A percentile compares a stretch with the other conserved stretches of the same genome.
Conservation (phyloP, 2,888 invertebrate species). For the Opisthograptis luteolata region DNA sequence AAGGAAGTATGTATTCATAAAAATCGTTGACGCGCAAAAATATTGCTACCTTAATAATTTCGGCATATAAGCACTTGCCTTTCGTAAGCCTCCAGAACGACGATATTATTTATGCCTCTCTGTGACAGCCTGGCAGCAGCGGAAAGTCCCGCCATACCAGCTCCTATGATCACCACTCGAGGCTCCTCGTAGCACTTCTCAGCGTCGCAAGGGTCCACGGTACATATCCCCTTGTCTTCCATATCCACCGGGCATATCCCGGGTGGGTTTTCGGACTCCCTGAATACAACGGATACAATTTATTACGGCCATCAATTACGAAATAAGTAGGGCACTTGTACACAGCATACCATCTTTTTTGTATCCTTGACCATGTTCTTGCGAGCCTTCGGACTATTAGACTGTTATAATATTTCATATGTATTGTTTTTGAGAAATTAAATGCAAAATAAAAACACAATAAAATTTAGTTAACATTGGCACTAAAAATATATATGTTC, state of each 20-base stretch:
- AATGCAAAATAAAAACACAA: neutral
- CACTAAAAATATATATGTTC: too few relatives aligned
- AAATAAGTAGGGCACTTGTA: conserved; percentile 31
- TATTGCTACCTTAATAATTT: too few relatives aligned
- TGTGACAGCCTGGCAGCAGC: conserved; percentile 89
- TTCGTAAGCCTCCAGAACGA: conserved; percentile 90
- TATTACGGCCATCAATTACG: conserved; percentile 31
- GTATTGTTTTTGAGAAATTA: conserved; percentile 1
- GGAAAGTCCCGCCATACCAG: conserved; percentile 91
- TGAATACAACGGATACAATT: conserved; percentile 34
- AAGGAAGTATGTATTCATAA: too few relatives aligned
- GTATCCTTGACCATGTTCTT: conserved; percentile 48
- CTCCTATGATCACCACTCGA: conserved; percentile 89
- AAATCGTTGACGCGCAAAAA: too few relatives aligned
- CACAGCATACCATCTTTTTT: conserved; percentile 55
- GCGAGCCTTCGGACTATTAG: conserved; percentile 31
- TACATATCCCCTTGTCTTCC: conserved; percentile 64
- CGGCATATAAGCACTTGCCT: conserved; percentile 84
- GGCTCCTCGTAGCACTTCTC: conserved; percentile 78
- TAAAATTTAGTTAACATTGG: too few relatives aligned
- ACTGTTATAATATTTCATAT: conserved; percentile 53
- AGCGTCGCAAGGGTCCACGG: conserved; percentile 60
- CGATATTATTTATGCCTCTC: conserved; percentile 88
- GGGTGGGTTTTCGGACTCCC: conserved; percentile 50
- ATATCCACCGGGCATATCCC: conserved; percentile 60